Base-by-base conservation (phyloP, 2,113 vertebrate genomes). In the Corythoichthys intestinalis region DNA sequence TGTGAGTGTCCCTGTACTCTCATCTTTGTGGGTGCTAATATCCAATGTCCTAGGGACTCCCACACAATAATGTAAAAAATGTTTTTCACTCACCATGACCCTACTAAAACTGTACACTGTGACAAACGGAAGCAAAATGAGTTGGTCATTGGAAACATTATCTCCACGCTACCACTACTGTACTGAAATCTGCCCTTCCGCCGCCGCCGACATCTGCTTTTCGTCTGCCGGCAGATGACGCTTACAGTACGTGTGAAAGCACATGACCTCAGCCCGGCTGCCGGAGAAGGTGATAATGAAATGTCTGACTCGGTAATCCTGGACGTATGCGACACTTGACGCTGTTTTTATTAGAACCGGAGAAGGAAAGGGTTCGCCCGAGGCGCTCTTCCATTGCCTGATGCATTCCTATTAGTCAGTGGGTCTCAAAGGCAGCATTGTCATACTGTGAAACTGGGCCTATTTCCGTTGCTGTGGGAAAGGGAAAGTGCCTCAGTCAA, bases 351-450 rank as follows among this genome's bases (percentile, higher is more conserved):
- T 58, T 58, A 14, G 56, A 58, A 57, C 34, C 56, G 56, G 56
- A 37, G 56, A 34, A 58, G 56, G 28, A 37, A 37, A 1, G 65
- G 79, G 80, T 82, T 81, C 78, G 62, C 71, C 78, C 66, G 14
- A 79, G 81, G 82, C 80, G 85, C 82, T 86, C 81, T 82, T 80
- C 79, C 83, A 74, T 82, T 70, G 70, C 75, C 81, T 71, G 65
- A 88, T 76, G 83, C 83, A 91, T 90, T 90, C 81, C 89, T 81
- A 85, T 79, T 49, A 88, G 87, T 84, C 80, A 79, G 67, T 70
- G 70, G 69, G 60, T 79, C 71, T 92, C 87, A 93, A 93, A 89
- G 90, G 68, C 56, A 15, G 79, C 85, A 82, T 92, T 93, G 92
- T 92, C 65, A 74, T 81, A 78, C 78, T 68, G 56, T 37, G 28